Conservation (phyloP, 2,797 vertebrate species). For the Muscicapa striata region DNA sequence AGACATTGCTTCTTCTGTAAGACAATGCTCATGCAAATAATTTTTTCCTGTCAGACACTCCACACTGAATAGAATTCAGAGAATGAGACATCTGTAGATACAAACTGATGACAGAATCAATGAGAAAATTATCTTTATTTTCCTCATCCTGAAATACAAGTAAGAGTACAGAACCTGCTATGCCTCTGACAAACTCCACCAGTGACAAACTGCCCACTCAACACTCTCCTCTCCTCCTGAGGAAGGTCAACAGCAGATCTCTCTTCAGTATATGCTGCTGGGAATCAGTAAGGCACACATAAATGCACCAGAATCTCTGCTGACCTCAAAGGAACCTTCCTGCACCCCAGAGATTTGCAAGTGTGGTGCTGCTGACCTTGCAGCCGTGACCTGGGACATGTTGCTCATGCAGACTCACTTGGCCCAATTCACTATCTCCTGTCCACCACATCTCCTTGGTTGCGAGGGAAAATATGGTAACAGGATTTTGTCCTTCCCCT, state of each 20-base stretch:
- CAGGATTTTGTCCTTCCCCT: conserved; percentile 92
- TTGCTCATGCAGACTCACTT: conserved; percentile 71
- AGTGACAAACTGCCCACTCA: neutral
- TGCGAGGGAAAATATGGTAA: conserved; percentile 96
- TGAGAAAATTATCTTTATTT: neutral
- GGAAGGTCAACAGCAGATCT: neutral
- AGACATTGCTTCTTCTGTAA: neutral
- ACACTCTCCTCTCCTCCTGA: neutral
- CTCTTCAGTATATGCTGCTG: no score
- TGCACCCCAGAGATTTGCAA: neutral
- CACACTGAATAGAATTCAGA: neutral
- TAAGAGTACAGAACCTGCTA: neutral
- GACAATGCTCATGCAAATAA: neutral
- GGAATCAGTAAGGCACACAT: neutral
- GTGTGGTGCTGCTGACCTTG: neutral
- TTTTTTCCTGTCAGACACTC: neutral
- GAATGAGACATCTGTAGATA: neutral
- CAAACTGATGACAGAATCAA: neutral
- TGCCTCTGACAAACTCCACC: neutral
- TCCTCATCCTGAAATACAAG: neutral
- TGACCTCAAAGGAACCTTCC: neutral
- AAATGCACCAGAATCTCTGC: neutral
- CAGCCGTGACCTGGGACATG: neutral
- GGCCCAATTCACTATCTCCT: conserved; percentile 79
- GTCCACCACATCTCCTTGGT: conserved; percentile 98